Base-by-base conservation (phyloP, 2,888 invertebrate genomes). In the Tipula lateralis region DNA sequence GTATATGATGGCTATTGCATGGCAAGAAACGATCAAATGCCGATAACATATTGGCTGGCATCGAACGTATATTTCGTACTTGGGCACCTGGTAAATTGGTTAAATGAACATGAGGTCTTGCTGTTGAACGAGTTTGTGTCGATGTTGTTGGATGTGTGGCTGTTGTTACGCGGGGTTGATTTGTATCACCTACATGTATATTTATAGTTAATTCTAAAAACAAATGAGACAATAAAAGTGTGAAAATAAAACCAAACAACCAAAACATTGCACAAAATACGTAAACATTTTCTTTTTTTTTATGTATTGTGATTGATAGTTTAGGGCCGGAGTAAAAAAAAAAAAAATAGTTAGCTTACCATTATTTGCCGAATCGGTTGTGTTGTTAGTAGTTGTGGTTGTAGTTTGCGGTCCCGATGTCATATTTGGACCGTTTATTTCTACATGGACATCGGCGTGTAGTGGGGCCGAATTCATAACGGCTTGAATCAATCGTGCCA, bases 91-190 rank as follows among this genome's bases (percentile, higher is more conserved):
- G 91, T 13, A 92, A 91, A 85, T 92, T 91, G 13, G 92, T 92
- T 83, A 93, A 91, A 87, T 94, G 94, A 9, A 94, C 93, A 87
- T 94, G 94, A 0, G 94, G 94, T 30, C 94, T 91, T 5, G 93
- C 90, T 16, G 94, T 94, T 84, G 93, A 93, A 44, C 94, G 91
- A 2, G 94, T 94, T 87, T 94, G 93, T 0, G 94, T 94, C 0
- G 94, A 91, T 29, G 94, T 94, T 9, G 94, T 94, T 29, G 94
- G 94, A 88, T 94, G 92, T 2, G 94, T 94, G 83, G 93, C 93
- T 2, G 93, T 92, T 86, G 93, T 93, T 12, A 92, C 93, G 84
- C 93, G 91, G 32, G 87, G 87, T 85, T 88, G 86, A 84, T 84
- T 84, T 39, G 85, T 36, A 24, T 84, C 85, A 86, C n/a, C 85